Evolutionary conservation across 2,113 vertebrate species (phyloP).

Genomic region (Lycaon pictus): DNA sequence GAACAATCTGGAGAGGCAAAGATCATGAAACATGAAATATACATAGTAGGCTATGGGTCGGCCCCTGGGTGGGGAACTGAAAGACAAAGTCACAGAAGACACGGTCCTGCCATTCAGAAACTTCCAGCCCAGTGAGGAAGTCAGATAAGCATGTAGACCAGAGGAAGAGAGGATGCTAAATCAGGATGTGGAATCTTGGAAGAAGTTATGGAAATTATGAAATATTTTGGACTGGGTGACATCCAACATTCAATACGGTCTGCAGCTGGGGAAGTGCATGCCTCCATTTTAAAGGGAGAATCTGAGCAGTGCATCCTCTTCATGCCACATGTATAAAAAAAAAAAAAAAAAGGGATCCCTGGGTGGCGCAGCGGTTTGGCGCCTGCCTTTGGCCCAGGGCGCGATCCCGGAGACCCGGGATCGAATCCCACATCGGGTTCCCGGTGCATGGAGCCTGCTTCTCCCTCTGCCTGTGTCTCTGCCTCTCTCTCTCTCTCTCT

Average conservation of each 20-base stretch:
- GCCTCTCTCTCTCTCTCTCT: too few species aligned
- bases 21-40: background rate
- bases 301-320: background rate
- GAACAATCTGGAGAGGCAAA: background rate
- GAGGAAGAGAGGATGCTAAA: background rate
- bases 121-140: background rate
- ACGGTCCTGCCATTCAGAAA: background rate
- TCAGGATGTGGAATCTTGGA: background rate
- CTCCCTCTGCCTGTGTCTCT: too few species aligned
- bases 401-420: too few species aligned
- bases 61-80: background rate
- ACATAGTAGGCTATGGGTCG: background rate
- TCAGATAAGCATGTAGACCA: background rate
- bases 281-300: background rate
- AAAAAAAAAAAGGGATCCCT: too few species aligned
- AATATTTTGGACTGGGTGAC: background rate
- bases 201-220: constrained; percentile 30
- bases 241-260: background rate
- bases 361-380: too few species aligned
- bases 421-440: too few species aligned
- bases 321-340: background rate
- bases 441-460: too few species aligned
- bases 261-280: background rate
- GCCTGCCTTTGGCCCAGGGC: too few species aligned
- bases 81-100: background rate